Percentiles rank a stretch among this genome's conserved stretches.
These are phyloP conservation scores for Larimichthys polyactis DNA, from an alignment of 2,113 vertebrate genomes.

Conservation along the genomic window DNA sequence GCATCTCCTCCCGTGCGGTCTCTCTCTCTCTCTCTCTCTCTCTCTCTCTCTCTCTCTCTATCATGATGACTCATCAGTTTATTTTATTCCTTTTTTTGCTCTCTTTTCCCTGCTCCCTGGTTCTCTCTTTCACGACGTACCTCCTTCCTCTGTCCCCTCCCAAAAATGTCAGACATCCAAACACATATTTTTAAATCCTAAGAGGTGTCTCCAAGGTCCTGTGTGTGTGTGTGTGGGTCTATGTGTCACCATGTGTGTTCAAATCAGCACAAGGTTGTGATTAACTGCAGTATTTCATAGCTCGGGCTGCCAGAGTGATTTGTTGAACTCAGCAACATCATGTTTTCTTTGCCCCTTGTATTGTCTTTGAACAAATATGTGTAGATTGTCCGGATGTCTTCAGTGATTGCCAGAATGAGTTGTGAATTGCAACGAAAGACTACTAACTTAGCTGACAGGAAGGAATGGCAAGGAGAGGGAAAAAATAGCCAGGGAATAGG, in stretches of 20 bases:
- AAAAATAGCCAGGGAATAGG: neutral
- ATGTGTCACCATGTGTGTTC: conserved; percentile 19
- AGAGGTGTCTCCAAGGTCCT: neutral
- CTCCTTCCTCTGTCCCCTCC: neutral
- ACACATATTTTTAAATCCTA: conserved; percentile 3
- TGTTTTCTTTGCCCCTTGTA: conserved; percentile 55
- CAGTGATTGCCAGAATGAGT: conserved; percentile 44
- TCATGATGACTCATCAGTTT: conserved; percentile 75
- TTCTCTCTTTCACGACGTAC: neutral
- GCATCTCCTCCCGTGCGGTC: conserved; percentile 52
- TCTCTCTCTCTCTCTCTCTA: neutral
- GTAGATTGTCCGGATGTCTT: conserved; percentile 58
- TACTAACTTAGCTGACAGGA: conserved; percentile 2
- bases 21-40: conserved; percentile 31
- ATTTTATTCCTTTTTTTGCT: conserved; percentile 26
- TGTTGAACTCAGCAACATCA: conserved; percentile 60
- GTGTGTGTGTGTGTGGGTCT: neutral
- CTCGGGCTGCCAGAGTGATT: conserved; percentile 44
- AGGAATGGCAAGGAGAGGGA: neutral
- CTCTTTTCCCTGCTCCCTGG: conserved; percentile 1
- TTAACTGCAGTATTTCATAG: conserved; percentile 66
- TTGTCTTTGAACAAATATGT: conserved; percentile 57
- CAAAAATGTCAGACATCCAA: conserved; percentile 6
- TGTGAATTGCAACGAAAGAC: conserved; percentile 35
- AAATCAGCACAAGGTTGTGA: conserved; percentile 54